Evolutionary conservation across 2,797 vertebrate species (phyloP).

Genomic region (Pseudotriccus pelzelni): DNA sequence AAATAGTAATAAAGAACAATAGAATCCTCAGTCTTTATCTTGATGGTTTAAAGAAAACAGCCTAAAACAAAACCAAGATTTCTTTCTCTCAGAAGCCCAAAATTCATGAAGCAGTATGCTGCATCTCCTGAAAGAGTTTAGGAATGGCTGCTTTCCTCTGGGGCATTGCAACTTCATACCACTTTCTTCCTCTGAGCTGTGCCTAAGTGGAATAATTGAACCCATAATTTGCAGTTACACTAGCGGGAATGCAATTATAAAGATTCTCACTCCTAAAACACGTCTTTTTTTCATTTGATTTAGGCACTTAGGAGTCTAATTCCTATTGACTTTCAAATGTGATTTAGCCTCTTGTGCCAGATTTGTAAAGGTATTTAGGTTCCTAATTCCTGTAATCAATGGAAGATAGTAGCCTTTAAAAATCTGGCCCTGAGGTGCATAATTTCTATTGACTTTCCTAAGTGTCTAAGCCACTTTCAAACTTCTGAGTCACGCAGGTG

Average conservation of each 20-base stretch:
- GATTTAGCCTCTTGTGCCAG: slow-evolving; percentile 65
- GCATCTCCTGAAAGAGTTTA: slow-evolving; percentile 43
- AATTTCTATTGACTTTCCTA: slow-evolving; percentile 68
- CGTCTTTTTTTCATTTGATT: slow-evolving; percentile 65
- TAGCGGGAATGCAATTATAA: slow-evolving; percentile 65
- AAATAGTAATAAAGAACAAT: not conserved
- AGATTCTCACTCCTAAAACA: slow-evolving; percentile 64
- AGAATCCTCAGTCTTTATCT: not conserved
- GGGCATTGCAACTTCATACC: slow-evolving; percentile 57
- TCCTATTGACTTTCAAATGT: slow-evolving; percentile 70
- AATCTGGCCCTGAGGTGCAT: slow-evolving; percentile 62
- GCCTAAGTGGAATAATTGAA: slow-evolving; percentile 64
- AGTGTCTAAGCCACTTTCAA: slow-evolving; percentile 58
- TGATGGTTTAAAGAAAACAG: not conserved
- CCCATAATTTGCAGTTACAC: slow-evolving; percentile 67
- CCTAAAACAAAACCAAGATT: not conserved
- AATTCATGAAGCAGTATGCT: slow-evolving; percentile 11
- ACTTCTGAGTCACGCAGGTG: slow-evolving; percentile 58
- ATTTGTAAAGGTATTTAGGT: slow-evolving; percentile 70
- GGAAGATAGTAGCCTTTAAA: slow-evolving; percentile 69
- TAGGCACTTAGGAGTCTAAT: slow-evolving; percentile 64
- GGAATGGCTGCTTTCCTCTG: slow-evolving; percentile 25
- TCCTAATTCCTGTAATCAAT: slow-evolving; percentile 70
- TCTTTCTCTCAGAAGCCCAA: slow-evolving; percentile 2
- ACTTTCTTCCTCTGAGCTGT: slow-evolving; percentile 64